These are phyloP conservation scores for Neuroscelio doddi DNA, from an alignment of 2,888 invertebrate species.

Conservation along the genomic window DNA sequence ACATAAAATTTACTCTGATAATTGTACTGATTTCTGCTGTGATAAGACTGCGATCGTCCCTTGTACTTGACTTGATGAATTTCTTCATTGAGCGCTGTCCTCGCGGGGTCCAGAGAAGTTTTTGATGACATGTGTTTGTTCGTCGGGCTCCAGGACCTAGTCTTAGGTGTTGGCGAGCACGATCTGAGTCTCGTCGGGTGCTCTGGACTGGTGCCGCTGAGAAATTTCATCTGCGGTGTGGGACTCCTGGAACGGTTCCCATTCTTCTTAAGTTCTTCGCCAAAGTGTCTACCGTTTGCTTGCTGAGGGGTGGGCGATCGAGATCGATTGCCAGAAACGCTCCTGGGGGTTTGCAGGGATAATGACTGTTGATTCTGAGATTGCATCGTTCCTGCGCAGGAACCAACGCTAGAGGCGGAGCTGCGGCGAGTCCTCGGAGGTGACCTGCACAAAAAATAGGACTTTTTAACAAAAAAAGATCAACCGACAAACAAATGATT, in stretches of 20 bases:
- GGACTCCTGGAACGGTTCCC: constrained; percentile 73
- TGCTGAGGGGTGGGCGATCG: constrained; percentile 73
- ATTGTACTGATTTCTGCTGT: constrained; percentile 56
- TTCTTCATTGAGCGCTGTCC: constrained; percentile 54
- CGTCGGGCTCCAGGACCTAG: constrained; percentile 60
- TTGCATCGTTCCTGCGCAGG: constrained; percentile 64
- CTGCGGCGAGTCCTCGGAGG: constrained; percentile 73
- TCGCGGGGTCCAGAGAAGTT: constrained; percentile 45
- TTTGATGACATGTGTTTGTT: constrained; percentile 42
- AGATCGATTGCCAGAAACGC: constrained; percentile 70
- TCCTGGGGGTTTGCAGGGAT: constrained; percentile 70
- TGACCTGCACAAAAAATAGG: constrained; percentile 66
- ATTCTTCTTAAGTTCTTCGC: constrained; percentile 53
- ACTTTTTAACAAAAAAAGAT: too few relatives aligned
- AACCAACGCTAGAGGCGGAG: constrained; percentile 73
- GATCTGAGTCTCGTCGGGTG: constrained; percentile 60
- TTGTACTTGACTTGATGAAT: constrained; percentile 52
- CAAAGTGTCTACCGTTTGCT: constrained; percentile 35
- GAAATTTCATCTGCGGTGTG: constrained; percentile 73
- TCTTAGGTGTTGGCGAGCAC: constrained; percentile 72
- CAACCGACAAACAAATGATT: too few relatives aligned
- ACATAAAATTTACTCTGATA: too few relatives aligned
- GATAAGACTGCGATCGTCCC: constrained; percentile 55
- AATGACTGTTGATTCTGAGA: constrained; percentile 54
- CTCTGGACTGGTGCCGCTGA: constrained; percentile 65